phyloP scores from a whole-genome alignment of 1,140 invertebrate species.

The Euura saliciscinereae region DNA sequence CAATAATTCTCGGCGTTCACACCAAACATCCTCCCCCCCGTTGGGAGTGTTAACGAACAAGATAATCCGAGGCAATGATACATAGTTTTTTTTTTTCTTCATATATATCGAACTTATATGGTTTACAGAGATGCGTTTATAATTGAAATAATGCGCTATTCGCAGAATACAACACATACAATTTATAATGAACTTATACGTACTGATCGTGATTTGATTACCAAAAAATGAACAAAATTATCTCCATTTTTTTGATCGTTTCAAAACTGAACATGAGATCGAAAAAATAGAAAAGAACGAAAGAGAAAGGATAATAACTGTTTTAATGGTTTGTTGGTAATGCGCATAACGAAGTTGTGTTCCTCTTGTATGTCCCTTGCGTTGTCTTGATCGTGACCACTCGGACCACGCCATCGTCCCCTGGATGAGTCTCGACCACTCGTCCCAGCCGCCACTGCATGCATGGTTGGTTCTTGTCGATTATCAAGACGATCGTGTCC shows the following conservation, averaged over 20 bases:
- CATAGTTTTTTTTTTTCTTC: background rate
- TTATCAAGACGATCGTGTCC: slow-evolving; percentile 16
- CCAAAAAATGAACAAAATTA: slow-evolving; percentile 9
- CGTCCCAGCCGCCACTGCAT: slow-evolving; percentile 17
- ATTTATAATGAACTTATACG: background rate
- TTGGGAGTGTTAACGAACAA: slow-evolving; percentile 21
- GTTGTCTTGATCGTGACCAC: background rate
- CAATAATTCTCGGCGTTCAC: background rate
- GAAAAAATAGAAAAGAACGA: slow-evolving; percentile 7
- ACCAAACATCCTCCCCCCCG: slow-evolving; percentile 22
- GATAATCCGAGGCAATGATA: slow-evolving; percentile 13
- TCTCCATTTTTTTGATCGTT: slow-evolving; percentile 3
- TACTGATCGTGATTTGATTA: background rate
- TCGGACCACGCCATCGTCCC: slow-evolving; percentile 5
- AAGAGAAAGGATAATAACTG: background rate
- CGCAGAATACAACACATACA: background rate
- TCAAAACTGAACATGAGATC: slow-evolving; percentile 14
- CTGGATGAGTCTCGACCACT: background rate
- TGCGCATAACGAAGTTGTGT: background rate
- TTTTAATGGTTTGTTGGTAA: background rate
- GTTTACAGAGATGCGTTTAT: slow-evolving; percentile 9
- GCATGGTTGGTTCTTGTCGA: slow-evolving; percentile 18
- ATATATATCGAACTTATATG: slow-evolving; percentile 8
- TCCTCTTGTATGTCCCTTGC: background rate
- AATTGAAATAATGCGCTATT: slow-evolving; percentile 7